Evolutionary conservation across 2,888 invertebrate species (phyloP).

Genomic region (Macrosoma leucophasiata): DNA sequence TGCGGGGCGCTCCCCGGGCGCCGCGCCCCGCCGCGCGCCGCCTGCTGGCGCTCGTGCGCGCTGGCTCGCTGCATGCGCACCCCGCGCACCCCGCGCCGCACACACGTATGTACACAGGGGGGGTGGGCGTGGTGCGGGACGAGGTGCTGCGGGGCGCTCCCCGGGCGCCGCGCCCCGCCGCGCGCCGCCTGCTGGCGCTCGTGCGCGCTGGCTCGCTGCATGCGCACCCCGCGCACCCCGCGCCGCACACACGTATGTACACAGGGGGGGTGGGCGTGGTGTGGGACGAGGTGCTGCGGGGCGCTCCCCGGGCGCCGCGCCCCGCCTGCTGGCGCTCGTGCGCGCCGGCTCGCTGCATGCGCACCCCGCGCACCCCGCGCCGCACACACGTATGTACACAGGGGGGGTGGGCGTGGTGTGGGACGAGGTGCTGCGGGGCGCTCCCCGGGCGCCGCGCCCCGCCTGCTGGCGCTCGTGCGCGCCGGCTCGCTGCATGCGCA

Average conservation of each 20-base stretch:
- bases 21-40: constrained; percentile 81
- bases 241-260: no score
- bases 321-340: constrained; percentile 73
- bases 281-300: constrained; percentile 55
- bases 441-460: constrained; percentile 87
- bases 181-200: constrained; percentile 40
- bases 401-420: constrained; percentile 31
- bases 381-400: no score
- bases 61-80: constrained; percentile 76
- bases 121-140: not conserved
- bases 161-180: not conserved
- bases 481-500: constrained; percentile 78
- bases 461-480: constrained; percentile 59
- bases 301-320: constrained; percentile 87
- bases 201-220: no score
- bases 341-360: constrained; percentile 78
- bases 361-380: constrained; percentile 23
- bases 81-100: constrained; percentile 8
- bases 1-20: constrained; percentile 82
- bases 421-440: constrained; percentile 71
- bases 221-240: no score
- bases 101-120: no score
- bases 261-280: constrained; percentile 32
- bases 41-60: constrained; percentile 72
- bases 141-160: not conserved